These are phyloP conservation scores for Anableps anableps DNA, from an alignment of 2,797 vertebrate genomes.

Conservation along the genomic window DNA sequence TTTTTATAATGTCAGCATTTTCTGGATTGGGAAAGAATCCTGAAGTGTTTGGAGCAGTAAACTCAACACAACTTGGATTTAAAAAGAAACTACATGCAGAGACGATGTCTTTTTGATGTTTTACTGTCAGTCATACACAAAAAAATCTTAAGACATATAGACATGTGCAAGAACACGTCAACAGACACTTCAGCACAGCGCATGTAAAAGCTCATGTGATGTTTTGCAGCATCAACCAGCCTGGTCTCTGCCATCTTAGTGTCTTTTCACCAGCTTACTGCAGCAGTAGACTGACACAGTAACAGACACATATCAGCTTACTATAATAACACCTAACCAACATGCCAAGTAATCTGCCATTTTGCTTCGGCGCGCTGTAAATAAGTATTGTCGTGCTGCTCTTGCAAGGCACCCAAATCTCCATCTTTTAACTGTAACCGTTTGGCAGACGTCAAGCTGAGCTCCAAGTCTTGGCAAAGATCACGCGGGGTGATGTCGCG, in stretches of 20 bases:
- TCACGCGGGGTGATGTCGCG: constrained; percentile 44
- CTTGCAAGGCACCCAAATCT: constrained; percentile 32
- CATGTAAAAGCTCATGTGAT: constrained; percentile 42
- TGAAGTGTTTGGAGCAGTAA: constrained; percentile 28
- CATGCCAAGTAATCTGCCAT: constrained; percentile 50
- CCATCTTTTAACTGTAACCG: constrained; percentile 43
- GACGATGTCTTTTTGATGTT: not conserved
- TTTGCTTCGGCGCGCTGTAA: constrained; percentile 50
- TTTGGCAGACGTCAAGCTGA: constrained; percentile 48
- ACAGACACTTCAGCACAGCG: constrained; percentile 12
- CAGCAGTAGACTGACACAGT: constrained; percentile 51
- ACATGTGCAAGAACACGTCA: constrained; percentile 8
- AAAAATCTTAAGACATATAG: constrained; percentile 23
- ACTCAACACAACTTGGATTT: constrained; percentile 21
- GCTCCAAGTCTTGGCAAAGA: constrained; percentile 41
- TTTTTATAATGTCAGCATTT: constrained; percentile 9
- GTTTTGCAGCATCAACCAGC: constrained; percentile 46
- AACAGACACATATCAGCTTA: constrained; percentile 73
- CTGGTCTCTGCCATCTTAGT: constrained; percentile 72
- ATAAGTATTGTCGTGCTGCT: constrained; percentile 57
- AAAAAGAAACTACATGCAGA: constrained; percentile 19
- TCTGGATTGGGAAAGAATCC: constrained; percentile 18
- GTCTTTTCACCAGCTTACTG: constrained; percentile 67
- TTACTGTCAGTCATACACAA: constrained; percentile 21
- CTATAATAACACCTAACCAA: constrained; percentile 64